Conservation (phyloP, 2,113 vertebrate species). For the Tympanuchus pallidicinctus region DNA sequence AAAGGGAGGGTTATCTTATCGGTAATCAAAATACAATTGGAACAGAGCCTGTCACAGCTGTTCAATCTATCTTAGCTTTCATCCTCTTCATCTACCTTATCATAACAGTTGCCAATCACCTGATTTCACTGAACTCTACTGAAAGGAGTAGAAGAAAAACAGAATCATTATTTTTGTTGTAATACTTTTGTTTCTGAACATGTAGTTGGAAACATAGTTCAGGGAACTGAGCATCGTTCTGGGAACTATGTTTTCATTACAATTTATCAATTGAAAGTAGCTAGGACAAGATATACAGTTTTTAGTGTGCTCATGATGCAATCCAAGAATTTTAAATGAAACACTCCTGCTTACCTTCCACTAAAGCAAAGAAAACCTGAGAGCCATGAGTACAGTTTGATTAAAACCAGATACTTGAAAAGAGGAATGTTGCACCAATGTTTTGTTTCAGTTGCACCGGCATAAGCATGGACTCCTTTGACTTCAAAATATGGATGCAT, state of each 20-base stretch:
- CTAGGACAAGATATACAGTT: conserved; percentile 35
- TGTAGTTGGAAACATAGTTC: neutral
- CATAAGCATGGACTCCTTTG: conserved; percentile 31
- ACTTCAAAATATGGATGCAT: conserved; percentile 61
- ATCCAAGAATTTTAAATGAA: conserved; percentile 54
- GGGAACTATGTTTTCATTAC: neutral
- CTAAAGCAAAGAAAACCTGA: conserved; percentile 33
- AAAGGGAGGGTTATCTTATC: conserved; percentile 65
- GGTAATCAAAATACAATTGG: conserved; percentile 67
- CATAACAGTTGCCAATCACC: conserved; percentile 62
- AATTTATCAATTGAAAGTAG: neutral
- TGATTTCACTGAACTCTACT: conserved; percentile 8
- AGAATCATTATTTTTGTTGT: neutral
- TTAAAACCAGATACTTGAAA: conserved; percentile 66
- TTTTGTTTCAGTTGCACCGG: conserved; percentile 68
- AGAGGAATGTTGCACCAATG: conserved; percentile 53
- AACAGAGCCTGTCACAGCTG: conserved; percentile 62
- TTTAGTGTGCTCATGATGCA: neutral
- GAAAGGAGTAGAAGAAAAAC: neutral
- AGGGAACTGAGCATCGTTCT: neutral
- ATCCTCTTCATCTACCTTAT: conserved; percentile 44
- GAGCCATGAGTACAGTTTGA: conserved; percentile 35
- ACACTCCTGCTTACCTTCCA: conserved; percentile 54
- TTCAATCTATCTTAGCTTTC: conserved; percentile 63
- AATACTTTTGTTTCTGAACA: neutral